Percentiles rank a stretch among this genome's conserved stretches.
phyloP scores from a whole-genome alignment of 2,113 vertebrate species.

The Apodemus sylvaticus region DNA sequence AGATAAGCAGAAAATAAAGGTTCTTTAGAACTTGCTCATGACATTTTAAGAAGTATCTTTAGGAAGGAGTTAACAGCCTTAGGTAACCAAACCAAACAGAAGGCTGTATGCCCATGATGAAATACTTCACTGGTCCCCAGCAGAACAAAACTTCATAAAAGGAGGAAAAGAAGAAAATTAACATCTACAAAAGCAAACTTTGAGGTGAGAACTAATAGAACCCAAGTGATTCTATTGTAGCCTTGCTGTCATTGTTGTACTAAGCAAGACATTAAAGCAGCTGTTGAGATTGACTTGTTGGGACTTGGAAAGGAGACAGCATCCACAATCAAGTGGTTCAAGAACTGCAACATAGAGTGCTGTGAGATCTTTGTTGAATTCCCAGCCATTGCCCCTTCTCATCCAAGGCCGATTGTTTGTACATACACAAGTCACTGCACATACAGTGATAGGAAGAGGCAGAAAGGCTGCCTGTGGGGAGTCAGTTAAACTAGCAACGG shows the following conservation, averaged over 20 bases:
- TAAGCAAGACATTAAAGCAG: conserved; percentile 8
- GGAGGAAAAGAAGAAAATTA: neutral
- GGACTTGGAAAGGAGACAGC: neutral
- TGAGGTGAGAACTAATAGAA: conserved; percentile 9
- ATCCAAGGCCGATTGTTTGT: neutral
- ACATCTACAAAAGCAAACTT: conserved; percentile 21
- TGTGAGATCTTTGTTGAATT: neutral
- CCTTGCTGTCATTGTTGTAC: neutral
- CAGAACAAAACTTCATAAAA: neutral
- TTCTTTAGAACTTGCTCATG: neutral
- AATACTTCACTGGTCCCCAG: neutral
- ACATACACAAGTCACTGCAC: neutral
- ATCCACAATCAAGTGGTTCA: neutral
- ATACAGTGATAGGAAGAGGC: neutral
- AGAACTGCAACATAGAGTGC: neutral
- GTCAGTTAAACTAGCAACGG: neutral
- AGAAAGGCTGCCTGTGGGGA: neutral
- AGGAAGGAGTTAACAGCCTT: neutral
- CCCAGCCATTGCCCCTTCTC: neutral
- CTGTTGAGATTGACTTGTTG: neutral
- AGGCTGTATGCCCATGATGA: neutral
- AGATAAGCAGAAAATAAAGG: conserved; percentile 1
- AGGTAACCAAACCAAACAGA: neutral
- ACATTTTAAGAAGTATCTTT: conserved; percentile 6
- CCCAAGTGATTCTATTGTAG: neutral